Evolutionary conservation across 2,797 vertebrate genomes (phyloP).

Genomic region (Sphenodon punctatus): DNA sequence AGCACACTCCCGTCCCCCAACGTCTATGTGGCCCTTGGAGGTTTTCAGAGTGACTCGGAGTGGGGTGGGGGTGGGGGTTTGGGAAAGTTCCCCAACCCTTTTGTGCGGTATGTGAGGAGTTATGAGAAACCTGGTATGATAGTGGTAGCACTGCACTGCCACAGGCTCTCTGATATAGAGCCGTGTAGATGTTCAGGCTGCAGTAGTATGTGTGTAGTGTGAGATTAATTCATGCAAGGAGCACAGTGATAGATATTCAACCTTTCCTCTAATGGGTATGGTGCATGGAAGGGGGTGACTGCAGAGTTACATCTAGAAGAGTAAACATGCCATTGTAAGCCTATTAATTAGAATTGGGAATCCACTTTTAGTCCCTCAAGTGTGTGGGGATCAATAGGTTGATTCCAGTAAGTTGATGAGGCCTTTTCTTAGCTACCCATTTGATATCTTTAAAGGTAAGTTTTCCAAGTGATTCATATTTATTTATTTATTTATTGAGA

Average conservation of each 20-base stretch:
- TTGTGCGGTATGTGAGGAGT: too few relatives aligned
- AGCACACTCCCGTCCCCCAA: too few relatives aligned
- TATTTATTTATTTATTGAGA: background rate
- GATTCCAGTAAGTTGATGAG: background rate
- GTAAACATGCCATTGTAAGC: background rate
- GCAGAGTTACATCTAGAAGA: background rate
- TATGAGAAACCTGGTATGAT: too few relatives aligned
- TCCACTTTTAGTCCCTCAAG: background rate
- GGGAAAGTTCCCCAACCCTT: too few relatives aligned
- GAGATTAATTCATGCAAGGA: background rate
- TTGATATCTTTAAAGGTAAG: background rate
- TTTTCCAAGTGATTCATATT: background rate
- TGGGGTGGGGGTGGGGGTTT: too few relatives aligned
- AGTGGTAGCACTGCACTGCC: too few relatives aligned
- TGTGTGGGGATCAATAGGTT: background rate
- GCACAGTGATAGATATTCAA: background rate
- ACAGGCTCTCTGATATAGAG: rapidly evolving
- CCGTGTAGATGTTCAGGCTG: background rate
- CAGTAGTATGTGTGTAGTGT: too few relatives aligned
- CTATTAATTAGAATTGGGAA: background rate
- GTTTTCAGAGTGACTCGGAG: too few relatives aligned
- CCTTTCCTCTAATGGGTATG: background rate
- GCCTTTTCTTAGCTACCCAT: background rate
- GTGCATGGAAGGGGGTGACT: background rate
- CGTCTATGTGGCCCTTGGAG: too few relatives aligned